Evolutionary conservation across 92 coral and sea anemone genomes (phyloP), one percentile per base, ranked within the genome.

Genomic region (Epizoanthus scotinus): DNA sequence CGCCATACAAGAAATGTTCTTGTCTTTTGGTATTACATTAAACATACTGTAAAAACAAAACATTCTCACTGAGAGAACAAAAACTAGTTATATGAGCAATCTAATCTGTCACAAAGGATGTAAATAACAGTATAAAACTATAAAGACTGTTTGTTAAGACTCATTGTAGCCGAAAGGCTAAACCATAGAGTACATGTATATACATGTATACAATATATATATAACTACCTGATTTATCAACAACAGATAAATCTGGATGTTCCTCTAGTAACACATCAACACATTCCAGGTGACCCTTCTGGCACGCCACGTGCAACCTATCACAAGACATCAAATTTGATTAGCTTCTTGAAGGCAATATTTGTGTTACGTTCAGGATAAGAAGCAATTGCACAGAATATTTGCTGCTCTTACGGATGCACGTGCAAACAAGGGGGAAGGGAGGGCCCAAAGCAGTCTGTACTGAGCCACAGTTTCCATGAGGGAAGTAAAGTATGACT

Each of bases 271-370:
- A 83, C 0, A 78, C 85, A 65, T 89, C 98, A 59, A 95, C 85
- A 63, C 98, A 95, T 18, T 93, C 91, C 64, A 90, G 58, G 73
- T 87, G 90, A 59, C 98, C 96, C 42, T 82, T 82, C 73, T 85
- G 86, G 67, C 98, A 93, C 40, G 95, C 95, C 56, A 78, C 80
- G 71, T 95, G 98, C 36, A 95, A 75, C 67, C 98, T 94, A 71
- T 31, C 52, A 40, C 58, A 15, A 2, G 25, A 40, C 73, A 25
- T 18, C 13, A 54, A 13, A 42, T 12, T 26, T 8, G 8, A 44
- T 44, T 44, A 10, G 50, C 14, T 10, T 44, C 12, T 47, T 7
- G 17, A 10, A 9, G 9, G 52, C 2, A 47, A 47, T 13, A 15
- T 47, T 3, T 15, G 0, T 47, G 2, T 47, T 47, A 47, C 52